These are phyloP conservation scores for Pyxicephalus adspersus DNA, from an alignment of 2,113 vertebrate genomes.

Conservation along the genomic window DNA sequence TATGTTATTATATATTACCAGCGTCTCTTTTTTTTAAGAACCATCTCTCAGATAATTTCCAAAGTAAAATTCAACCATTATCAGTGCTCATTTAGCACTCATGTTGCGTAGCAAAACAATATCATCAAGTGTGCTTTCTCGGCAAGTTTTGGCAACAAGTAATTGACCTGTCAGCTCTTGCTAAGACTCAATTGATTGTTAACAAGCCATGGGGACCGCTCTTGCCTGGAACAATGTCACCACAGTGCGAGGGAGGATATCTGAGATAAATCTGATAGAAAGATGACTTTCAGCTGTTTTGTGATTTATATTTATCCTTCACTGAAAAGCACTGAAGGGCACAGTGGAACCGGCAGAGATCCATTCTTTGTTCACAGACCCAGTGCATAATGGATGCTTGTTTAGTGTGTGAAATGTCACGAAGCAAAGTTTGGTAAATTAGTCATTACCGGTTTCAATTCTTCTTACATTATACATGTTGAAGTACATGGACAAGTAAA, in stretches of 20 bases:
- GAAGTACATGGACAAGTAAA: not conserved
- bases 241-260: constrained; percentile 23
- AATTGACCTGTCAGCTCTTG: constrained; percentile 46
- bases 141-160: constrained; percentile 49
- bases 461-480: not conserved
- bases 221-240: constrained; percentile 37
- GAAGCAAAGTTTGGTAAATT: not conserved
- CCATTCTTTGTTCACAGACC: not conserved
- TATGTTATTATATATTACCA: too few species aligned
- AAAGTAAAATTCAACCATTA: constrained; percentile 9
- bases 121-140: constrained; percentile 27
- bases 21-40: not conserved
- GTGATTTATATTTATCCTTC: constrained; percentile 14
- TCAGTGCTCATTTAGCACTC: constrained; percentile 12
- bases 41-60: not conserved
- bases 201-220: constrained; percentile 21
- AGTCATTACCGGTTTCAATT: not conserved
- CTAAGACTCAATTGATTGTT: constrained; percentile 32
- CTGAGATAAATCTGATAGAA: constrained; percentile 28
- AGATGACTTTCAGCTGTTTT: constrained; percentile 37
- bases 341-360: not conserved
- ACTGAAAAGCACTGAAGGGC: constrained; percentile 20
- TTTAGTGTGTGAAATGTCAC: not conserved
- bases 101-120: constrained; percentile 22
- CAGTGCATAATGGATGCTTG: not conserved